Base-by-base conservation (phyloP, 2,797 vertebrate genomes). In the Odontamblyopus rebecca region DNA sequence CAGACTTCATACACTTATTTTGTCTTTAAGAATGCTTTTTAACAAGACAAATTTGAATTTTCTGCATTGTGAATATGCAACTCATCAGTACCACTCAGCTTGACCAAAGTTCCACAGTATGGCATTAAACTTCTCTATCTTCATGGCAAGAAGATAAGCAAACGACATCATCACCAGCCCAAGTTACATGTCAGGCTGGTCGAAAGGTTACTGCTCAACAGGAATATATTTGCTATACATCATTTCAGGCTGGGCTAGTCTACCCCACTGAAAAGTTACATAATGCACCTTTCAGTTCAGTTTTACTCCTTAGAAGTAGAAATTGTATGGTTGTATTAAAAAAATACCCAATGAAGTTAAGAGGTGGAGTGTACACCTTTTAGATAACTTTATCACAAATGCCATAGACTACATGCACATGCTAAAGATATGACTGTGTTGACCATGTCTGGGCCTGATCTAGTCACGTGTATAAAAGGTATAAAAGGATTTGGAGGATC, bases 401-500 rank as follows among this genome's bases (percentile, higher is more conserved):
- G 32, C 13, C 62, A 63, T 12, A 63, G n/a, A 44, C 35, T 38
- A 63, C 61, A 23, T 15, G 32, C 35, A 5, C 63, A 27, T 65
- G 41, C 41, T 50, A 66, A 66, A 29, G 41, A 66, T 19, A 27
- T 16, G 60, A 35, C 26, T 13, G 61, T 30, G 35, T 0, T 66
- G 61, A 27, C 61, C 35, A 9, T 27, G 18, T 48, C 13, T 44
- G n/a, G 8, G 13, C 26, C 56, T 50, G 59, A 30, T n/a, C 9
- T 63, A 59, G 5, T 29, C 27, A 67, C 26, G 61, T 59, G 68
- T 74, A 30, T 35, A 27, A 38, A 71, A 51, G 68, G 83, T 79
- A 86, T 82, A 82, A 64, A 60, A 59, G 44, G 41, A 29, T 73
- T 67, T 81, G 81, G 68, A 41, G 77, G 79, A 69, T 75, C 70